Conservation (phyloP, 2,888 invertebrate species). For the Clepsis dumicolana region DNA sequence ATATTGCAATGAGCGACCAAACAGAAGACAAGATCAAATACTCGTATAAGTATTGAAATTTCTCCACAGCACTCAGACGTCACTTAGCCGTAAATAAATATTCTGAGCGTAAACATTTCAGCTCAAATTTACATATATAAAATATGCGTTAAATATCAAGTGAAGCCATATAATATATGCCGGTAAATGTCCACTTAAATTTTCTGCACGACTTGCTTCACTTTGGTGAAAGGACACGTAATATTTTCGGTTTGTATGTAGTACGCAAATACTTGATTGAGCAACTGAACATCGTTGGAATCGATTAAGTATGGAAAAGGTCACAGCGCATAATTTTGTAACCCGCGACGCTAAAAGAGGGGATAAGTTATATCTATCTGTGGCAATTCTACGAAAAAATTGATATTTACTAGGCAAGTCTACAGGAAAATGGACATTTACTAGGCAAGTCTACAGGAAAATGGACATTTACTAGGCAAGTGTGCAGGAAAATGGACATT, state of each 20-base stretch:
- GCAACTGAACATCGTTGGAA: not conserved
- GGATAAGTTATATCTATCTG: not conserved
- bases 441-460: too few relatives aligned
- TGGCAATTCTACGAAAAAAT: not conserved
- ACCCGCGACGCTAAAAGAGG: too few relatives aligned
- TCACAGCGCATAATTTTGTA: not conserved
- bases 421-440: too few relatives aligned
- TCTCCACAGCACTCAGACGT: not conserved
- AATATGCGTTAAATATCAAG: not conserved
- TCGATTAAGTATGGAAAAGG: conserved; percentile 3
- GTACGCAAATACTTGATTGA: not conserved
- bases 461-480: too few relatives aligned
- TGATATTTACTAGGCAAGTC: too few relatives aligned
- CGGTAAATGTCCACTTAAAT: conserved; percentile 44
- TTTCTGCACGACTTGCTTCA: conserved; percentile 46
- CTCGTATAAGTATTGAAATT: too few relatives aligned
- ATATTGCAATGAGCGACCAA: too few relatives aligned
- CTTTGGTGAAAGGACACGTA: conserved; percentile 44
- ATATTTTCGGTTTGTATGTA: not conserved
- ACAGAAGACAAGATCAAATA: not conserved
- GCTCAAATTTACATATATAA: not conserved
- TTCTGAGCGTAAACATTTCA: not conserved
- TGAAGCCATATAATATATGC: not conserved
- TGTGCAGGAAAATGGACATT: too few relatives aligned
- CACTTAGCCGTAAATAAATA: conserved; percentile 1